Percentiles rank a stretch among this genome's conserved stretches.
These are phyloP conservation scores for Enteromius argenteus DNA, from an alignment of 2,797 vertebrate genomes.

Conservation along the genomic window DNA sequence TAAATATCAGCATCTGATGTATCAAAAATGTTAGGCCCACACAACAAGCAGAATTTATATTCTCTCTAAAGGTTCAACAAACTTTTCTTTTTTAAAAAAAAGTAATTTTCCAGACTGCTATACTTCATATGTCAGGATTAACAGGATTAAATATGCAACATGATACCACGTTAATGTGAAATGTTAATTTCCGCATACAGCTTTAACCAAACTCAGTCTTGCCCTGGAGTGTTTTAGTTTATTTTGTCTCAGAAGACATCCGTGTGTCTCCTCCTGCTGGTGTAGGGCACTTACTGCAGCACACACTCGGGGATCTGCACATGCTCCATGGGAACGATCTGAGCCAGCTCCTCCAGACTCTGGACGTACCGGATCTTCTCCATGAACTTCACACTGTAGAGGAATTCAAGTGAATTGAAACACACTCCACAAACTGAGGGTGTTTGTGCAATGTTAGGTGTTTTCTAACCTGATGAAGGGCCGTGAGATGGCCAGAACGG, in stretches of 20 bases:
- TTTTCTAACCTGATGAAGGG: conserved; percentile 92
- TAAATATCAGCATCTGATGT: background rate
- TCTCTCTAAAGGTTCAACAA: background rate
- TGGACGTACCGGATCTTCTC: conserved; percentile 95
- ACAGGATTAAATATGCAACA: background rate
- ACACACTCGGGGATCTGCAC: conserved; percentile 95
- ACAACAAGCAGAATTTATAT: no score
- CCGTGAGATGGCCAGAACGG: conserved; percentile 92
- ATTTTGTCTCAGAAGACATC: background rate
- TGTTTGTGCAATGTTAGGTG: background rate
- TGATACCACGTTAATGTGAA: background rate
- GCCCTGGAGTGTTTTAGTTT: background rate
- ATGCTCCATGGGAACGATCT: conserved; percentile 94
- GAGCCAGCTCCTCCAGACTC: conserved; percentile 88
- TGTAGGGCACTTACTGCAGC: conserved; percentile 86
- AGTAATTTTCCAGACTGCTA: background rate
- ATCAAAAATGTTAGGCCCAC: background rate
- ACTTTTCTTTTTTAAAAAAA: background rate
- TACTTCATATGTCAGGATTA: background rate
- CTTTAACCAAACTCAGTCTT: background rate
- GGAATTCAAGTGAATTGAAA: conserved; percentile 14
- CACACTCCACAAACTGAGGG: background rate
- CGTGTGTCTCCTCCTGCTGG: conserved; percentile 63
- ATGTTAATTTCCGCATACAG: no score
- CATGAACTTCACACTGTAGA: conserved; percentile 92